Evolutionary conservation across 2,888 invertebrate species (phyloP), one percentile per base, ranked within the genome.

Genomic region (Tetranychus truncatus): DNA sequence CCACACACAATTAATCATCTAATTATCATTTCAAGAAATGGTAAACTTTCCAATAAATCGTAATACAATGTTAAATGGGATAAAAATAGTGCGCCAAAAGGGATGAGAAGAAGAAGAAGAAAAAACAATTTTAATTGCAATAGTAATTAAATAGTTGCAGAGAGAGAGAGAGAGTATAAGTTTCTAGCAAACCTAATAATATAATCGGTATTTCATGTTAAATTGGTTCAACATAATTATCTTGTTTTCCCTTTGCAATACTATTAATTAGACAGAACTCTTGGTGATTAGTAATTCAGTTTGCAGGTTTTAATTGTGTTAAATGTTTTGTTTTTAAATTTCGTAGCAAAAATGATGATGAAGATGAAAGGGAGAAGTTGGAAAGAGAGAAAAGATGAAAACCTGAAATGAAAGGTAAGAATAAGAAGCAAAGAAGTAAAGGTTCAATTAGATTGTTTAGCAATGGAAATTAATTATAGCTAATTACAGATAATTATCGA

Each of bases 361-460:
- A 55, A 55, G 55, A 55, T 55, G 55, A 55, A 34, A 34, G 5
- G 34, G 34, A 34, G 34, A 34, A 34, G 34, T 34, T 34, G 34
- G 34, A 34, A 34, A 55, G 67, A 67, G 67, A 67, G n/a, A 67
- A n/a, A 67, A n/a, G 21, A n/a, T 18, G 67, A n/a, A n/a, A 67
- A n/a, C 9, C 4, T 8, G 67, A 18, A n/a, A 67, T n/a, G 21
- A n/a, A 67, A n/a, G 21, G n/a, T 20, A n/a, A 65, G 67, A 67
- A 5, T 4, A n/a, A 67, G 67, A 67, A 34, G 34, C 34, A 34
- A 34, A 34, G 1, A 34, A 34, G 34, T 34, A 34, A 34, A 34
- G 34, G 34, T 34, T 9, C 55, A 55, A 55, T 55, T 55, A 55
- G 15, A 55, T 55, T 55, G 55, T 55, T 9, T 15, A 55, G 55